A percentile compares a stretch with the other conserved stretches of the same genome.
Conservation (phyloP, 2,888 invertebrate genomes). For the Clostera curtula region DNA sequence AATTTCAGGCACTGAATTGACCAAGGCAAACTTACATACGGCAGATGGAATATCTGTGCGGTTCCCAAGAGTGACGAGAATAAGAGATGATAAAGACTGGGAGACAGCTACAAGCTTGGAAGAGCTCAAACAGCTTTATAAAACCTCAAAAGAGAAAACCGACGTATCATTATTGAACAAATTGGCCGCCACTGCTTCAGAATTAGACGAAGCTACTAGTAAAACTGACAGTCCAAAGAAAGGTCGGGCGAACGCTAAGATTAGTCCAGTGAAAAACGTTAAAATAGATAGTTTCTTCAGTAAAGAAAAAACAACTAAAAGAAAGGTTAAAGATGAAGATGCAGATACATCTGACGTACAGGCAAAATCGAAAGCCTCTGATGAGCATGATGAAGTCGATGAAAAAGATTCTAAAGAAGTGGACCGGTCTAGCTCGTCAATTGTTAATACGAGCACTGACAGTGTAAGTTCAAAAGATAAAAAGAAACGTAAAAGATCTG, state of each 20-base stretch:
- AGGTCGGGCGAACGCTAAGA: constrained; percentile 8
- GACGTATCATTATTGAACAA: constrained; percentile 74
- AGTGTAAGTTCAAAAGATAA: too few relatives aligned
- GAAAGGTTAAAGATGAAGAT: constrained; percentile 5
- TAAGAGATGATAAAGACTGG: constrained; percentile 90
- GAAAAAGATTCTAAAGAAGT: constrained; percentile 10
- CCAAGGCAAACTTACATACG: constrained; percentile 88
- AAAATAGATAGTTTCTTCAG: constrained; percentile 13
- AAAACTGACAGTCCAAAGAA: constrained; percentile 25
- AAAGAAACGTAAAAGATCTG: too few relatives aligned
- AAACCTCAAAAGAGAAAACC: constrained; percentile 79
- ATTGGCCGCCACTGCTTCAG: constrained; percentile 42
- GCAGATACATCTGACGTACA: background rate
- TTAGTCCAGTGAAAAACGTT: constrained; percentile 12
- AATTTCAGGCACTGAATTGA: constrained; percentile 80
- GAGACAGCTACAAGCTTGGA: constrained; percentile 86
- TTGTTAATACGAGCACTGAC: constrained; percentile 3
- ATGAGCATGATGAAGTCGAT: constrained; percentile 4
- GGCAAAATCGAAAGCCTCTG: background rate
- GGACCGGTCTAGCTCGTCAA: constrained; percentile 4
- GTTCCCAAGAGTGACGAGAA: constrained; percentile 90
- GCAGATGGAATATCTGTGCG: constrained; percentile 95
- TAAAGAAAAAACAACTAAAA: constrained; percentile 10
- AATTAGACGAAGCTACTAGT: constrained; percentile 31
- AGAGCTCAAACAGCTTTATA: constrained; percentile 80